These are phyloP conservation scores for Okamejei kenojei DNA, from an alignment of 2,797 vertebrate species.

Conservation along the genomic window DNA sequence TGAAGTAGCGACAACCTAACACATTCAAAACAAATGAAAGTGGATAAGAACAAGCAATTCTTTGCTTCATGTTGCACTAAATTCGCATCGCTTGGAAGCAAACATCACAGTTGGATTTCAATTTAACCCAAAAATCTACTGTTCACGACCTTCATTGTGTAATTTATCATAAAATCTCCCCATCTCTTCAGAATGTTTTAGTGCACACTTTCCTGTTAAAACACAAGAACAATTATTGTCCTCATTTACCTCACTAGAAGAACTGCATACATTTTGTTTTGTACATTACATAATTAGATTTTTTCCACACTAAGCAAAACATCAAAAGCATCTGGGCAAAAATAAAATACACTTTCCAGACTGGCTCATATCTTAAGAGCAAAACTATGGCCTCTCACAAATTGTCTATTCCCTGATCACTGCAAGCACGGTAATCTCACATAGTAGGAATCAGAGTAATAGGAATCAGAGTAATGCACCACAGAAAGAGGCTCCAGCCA, in stretches of 20 bases:
- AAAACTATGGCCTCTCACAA: not conserved
- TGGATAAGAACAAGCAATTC: not conserved
- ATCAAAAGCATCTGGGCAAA: not conserved
- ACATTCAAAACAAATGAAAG: not conserved
- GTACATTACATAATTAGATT: not conserved
- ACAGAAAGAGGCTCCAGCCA: too few relatives aligned
- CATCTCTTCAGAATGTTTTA: not conserved
- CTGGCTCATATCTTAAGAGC: not conserved
- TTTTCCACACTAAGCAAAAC: not conserved
- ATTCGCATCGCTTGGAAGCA: not conserved
- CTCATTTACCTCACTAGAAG: not conserved
- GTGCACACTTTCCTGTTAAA: not conserved
- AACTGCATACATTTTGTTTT: not conserved
- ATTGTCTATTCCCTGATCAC: not conserved
- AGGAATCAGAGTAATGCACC: too few relatives aligned
- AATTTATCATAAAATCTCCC: not conserved
- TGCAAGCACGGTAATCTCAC: not conserved
- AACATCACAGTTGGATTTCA: not conserved
- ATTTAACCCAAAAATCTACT: too few relatives aligned
- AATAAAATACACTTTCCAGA: not conserved
- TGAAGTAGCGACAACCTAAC: not conserved
- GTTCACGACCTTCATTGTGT: not conserved
- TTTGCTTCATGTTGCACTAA: too few relatives aligned
- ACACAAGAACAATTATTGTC: too few relatives aligned
- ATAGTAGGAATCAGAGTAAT: too few relatives aligned